Conservation (phyloP, 1,140 invertebrate genomes). For the Calosoma granatense region DNA sequence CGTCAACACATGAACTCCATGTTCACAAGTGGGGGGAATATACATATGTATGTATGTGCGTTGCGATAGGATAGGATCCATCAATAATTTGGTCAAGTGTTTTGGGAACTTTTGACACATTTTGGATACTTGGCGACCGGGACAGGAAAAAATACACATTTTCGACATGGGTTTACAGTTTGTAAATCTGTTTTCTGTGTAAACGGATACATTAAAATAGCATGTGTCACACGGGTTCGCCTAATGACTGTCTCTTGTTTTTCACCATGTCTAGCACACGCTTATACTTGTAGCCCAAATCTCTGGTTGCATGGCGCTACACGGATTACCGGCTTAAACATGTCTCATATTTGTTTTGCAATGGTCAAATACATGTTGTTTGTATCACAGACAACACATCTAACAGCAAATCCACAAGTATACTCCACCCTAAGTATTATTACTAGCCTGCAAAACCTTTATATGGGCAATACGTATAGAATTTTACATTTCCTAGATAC, state of each 20-base stretch:
- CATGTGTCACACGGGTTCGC: neutral
- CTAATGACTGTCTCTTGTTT: too few relatives aligned
- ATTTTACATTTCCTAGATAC: too few relatives aligned
- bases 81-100: constrained; percentile 3
- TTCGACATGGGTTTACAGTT: neutral
- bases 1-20: neutral
- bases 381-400: too few relatives aligned
- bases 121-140: neutral
- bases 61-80: neutral
- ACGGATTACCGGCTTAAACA: neutral
- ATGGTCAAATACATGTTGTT: too few relatives aligned
- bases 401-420: too few relatives aligned
- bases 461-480: too few relatives aligned
- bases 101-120: constrained; percentile 3
- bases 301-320: neutral
- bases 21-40: neutral
- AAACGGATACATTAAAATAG: constrained; percentile 9
- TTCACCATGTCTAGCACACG: too few relatives aligned
- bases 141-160: neutral
- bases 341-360: too few relatives aligned
- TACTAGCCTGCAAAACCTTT: too few relatives aligned
- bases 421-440: too few relatives aligned
- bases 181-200: constrained; percentile 9
- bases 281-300: too few relatives aligned
- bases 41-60: neutral